Evolutionary conservation across 2,888 invertebrate genomes (phyloP).

Genomic region (Drosophila emarginata): DNA sequence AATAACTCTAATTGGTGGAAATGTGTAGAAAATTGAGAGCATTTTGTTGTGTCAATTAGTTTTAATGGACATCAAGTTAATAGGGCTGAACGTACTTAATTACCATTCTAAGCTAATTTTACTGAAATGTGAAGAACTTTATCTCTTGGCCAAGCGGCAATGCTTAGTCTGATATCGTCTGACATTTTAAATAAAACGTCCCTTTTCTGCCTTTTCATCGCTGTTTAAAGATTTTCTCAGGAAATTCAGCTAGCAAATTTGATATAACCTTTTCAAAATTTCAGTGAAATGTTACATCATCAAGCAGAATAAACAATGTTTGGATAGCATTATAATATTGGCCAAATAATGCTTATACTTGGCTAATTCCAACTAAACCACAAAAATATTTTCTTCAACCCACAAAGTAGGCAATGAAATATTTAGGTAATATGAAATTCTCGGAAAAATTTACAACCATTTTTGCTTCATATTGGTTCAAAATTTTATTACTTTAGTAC

Average conservation of each 20-base stretch:
- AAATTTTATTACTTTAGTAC: not conserved
- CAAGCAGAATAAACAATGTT: not conserved
- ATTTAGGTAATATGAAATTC: not conserved
- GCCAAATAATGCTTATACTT: not conserved
- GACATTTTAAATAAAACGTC: too few species aligned
- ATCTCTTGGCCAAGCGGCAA: too few species aligned
- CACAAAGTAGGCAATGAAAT: not conserved
- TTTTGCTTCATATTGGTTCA: not conserved
- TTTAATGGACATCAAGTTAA: constrained; percentile 28
- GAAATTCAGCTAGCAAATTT: too few species aligned
- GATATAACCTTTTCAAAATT: too few species aligned
- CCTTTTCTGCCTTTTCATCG: too few species aligned
- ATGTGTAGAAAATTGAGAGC: not conserved
- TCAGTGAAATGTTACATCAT: not conserved
- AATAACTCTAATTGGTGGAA: constrained; percentile 2
- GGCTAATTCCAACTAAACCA: not conserved
- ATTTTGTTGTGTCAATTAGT: constrained; percentile 15
- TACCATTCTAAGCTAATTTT: constrained; percentile 27
- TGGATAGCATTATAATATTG: not conserved
- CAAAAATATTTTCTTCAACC: not conserved
- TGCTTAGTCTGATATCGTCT: too few species aligned
- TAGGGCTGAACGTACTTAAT: not conserved
- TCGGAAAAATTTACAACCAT: not conserved
- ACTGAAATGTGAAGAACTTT: too few species aligned
- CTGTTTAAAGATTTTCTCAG: too few species aligned